These are phyloP conservation scores for Amblyopsis hoosieri DNA, from an alignment of 2,797 vertebrate species.

Conservation along the genomic window DNA sequence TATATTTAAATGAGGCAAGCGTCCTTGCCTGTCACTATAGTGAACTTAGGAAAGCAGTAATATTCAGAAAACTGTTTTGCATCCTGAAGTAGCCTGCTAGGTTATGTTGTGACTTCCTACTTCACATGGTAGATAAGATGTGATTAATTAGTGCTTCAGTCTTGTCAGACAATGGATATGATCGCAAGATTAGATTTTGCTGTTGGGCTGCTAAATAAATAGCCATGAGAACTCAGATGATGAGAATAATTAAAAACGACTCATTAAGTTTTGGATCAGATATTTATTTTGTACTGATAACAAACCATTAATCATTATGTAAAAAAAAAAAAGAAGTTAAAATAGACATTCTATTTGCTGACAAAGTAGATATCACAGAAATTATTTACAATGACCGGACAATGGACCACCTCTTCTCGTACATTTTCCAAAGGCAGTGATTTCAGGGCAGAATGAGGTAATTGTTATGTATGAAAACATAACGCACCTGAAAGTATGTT, in stretches of 20 bases:
- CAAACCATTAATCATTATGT: neutral
- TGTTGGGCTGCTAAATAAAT: too few relatives aligned
- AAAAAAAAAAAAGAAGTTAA: too few relatives aligned
- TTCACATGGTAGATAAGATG: neutral
- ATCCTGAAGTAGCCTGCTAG: neutral
- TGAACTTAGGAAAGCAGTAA: too few relatives aligned
- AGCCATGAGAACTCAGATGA: too few relatives aligned
- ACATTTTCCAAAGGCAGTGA: constrained; percentile 17
- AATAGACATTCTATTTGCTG: neutral
- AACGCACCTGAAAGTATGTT: constrained; percentile 49
- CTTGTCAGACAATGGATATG: neutral
- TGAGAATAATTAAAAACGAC: too few relatives aligned
- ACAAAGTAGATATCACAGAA: neutral
- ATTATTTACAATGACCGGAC: constrained; percentile 5
- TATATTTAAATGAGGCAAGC: too few relatives aligned
- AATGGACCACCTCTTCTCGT: neutral
- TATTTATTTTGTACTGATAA: too few relatives aligned
- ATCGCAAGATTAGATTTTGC: neutral
- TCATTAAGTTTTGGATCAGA: too few relatives aligned
- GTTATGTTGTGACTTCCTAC: neutral
- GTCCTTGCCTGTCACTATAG: too few relatives aligned
- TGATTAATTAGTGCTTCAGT: neutral
- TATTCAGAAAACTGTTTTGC: neutral
- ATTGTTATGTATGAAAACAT: constrained; percentile 53
- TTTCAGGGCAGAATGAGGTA: constrained; percentile 26